Base-by-base conservation (phyloP, 2,113 vertebrate species). In the Ellobius talpinus region DNA sequence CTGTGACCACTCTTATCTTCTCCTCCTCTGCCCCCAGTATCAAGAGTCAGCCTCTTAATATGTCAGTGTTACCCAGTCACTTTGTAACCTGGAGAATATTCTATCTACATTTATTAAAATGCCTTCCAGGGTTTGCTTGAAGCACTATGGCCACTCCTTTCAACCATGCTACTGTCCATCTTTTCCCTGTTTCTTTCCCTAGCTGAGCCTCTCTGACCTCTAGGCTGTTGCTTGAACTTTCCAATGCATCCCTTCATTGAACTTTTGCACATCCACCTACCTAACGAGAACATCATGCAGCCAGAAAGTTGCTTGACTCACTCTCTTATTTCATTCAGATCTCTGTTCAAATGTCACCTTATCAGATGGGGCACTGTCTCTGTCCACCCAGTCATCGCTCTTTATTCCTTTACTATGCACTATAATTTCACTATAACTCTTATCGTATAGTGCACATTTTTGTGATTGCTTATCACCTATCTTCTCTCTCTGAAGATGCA, bases 301-400 rank as follows among this genome's bases (percentile, higher is more conserved):
- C 29, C 19, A 63, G 45, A 8, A 45, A 63, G 31, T 63, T 93
- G 7, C 52, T 91, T 95, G 73, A 63, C 63, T 96, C 29, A 55
- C 23, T 61, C 39, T 12, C 23, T 74, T 79, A 21, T 78, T 93
- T 90, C 86, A 61, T 58, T 89, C 81, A 78, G 50, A 63, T 95
- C 24, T 95, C 65, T 61, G 70, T 88, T 95, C 45, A 96, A 89
- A 87, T 70, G 72, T 16, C 74, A 82, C 78, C 52, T 73, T 84
- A 68, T 78, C 70, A 72, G 72, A 66, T 45, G 31, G 86, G 2
- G 13, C 55, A 76, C 24, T 78, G 36, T 84, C 24, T 58, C 45
- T 66, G 16, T 79, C 42, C 55, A 84, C 21, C 45, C 24, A 89
- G 55, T 12, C 39, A 24, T 84, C 73, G 47, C 23, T 89, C n/a